Percentiles rank a stretch among this genome's conserved stretches.
phyloP scores from a whole-genome alignment of 2,888 invertebrate species.

The Emmelina monodactyla region DNA sequence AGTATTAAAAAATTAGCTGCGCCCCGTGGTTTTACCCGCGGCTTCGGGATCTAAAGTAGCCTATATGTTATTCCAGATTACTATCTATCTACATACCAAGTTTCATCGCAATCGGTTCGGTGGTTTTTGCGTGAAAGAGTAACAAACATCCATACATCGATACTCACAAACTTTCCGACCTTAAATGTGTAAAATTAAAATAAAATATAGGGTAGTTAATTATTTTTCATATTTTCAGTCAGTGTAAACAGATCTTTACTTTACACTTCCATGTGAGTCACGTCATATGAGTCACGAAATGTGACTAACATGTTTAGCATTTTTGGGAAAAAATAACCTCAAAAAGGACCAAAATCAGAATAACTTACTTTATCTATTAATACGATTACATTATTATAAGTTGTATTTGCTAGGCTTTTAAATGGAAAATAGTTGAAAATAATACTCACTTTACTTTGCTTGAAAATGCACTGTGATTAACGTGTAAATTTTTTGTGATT shows the following conservation, averaged over 20 bases:
- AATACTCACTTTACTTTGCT: conserved; percentile 6
- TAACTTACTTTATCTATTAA: conserved; percentile 8
- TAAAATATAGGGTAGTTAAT: not conserved
- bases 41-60: too few species aligned
- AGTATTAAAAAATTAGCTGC: too few species aligned
- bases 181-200: too few species aligned
- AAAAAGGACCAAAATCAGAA: conserved; percentile 6
- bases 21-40: too few species aligned
- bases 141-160: too few species aligned
- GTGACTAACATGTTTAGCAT: conserved; percentile 6
- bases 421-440: conserved; percentile 4
- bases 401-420: conserved; percentile 1
- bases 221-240: conserved; percentile 1
- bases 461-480: conserved; percentile 7
- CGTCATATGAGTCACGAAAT: conserved; percentile 4
- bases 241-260: conserved; percentile 6
- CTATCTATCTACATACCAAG: too few species aligned
- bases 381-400: conserved; percentile 3
- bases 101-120: too few species aligned
- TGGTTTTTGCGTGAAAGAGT: too few species aligned
- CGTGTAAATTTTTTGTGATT: conserved; percentile 5
- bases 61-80: too few species aligned
- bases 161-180: too few species aligned
- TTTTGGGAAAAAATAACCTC: not conserved
- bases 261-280: conserved; percentile 3